phyloP scores from a whole-genome alignment of 2,888 invertebrate genomes.

The Atrina japonica region DNA sequence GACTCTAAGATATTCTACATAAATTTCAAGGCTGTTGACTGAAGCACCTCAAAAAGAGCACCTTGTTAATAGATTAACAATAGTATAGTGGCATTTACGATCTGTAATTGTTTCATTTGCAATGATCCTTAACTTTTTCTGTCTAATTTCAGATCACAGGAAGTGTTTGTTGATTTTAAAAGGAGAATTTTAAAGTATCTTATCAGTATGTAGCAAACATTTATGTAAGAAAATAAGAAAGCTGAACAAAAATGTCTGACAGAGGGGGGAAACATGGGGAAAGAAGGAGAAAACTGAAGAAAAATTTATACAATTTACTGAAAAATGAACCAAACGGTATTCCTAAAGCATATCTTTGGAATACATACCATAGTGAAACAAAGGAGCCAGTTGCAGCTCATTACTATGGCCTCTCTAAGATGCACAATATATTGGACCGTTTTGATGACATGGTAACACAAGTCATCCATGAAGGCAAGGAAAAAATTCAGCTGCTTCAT shows the following conservation, averaged over 20 bases:
- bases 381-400: conserved; percentile 20
- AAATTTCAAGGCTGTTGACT: too few relatives aligned
- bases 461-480: conserved; percentile 14
- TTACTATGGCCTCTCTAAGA: conserved; percentile 28
- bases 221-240: too few relatives aligned
- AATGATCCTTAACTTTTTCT: too few relatives aligned
- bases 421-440: conserved; percentile 22
- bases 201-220: too few relatives aligned
- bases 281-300: conserved; percentile 17
- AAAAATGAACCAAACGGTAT: conserved; percentile 27
- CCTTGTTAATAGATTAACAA: too few relatives aligned
- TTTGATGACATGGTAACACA: conserved; percentile 29
- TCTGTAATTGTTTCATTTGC: too few relatives aligned
- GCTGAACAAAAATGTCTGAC: conserved; percentile 6
- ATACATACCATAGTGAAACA: conserved; percentile 8
- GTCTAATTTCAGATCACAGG: too few relatives aligned
- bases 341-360: conserved; percentile 29
- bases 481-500: conserved; percentile 12
- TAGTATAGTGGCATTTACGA: too few relatives aligned
- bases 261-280: conserved; percentile 4
- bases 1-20: too few relatives aligned
- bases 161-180: too few relatives aligned
- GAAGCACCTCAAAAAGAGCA: too few relatives aligned
- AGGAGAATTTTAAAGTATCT: too few relatives aligned
- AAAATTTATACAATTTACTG: conserved; percentile 22